Conservation (phyloP, 2,113 vertebrate species). For the Lepus americanus region DNA sequence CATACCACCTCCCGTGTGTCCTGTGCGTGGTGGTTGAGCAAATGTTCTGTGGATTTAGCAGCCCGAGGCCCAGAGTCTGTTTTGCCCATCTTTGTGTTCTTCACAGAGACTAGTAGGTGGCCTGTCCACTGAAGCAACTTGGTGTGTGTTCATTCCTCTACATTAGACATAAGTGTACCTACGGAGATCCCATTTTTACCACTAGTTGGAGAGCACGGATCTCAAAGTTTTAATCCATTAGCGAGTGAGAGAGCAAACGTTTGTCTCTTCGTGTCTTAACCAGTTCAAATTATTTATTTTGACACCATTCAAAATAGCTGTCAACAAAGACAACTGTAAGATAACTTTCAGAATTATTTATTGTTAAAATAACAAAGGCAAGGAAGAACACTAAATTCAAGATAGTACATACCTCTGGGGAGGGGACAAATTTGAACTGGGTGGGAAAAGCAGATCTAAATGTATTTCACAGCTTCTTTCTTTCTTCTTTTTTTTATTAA, state of each 20-base stretch:
- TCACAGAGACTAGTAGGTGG: not conserved
- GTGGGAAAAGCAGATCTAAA: not conserved
- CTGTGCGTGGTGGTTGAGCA: not conserved
- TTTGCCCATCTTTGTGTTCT: not conserved
- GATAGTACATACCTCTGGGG: not conserved
- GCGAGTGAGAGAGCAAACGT: not conserved
- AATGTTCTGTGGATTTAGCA: not conserved
- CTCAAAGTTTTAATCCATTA: constrained; percentile 51
- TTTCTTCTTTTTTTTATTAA: too few species aligned
- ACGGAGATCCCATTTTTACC: constrained; percentile 51
- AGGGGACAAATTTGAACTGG: not conserved
- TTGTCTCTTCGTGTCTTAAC: not conserved
- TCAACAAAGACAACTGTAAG: constrained; percentile 9
- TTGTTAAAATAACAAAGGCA: constrained; percentile 57
- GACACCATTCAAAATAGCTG: constrained; percentile 4
- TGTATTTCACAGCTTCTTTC: not conserved
- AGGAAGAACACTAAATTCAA: not conserved
- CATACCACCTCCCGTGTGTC: not conserved
- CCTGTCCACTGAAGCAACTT: not conserved
- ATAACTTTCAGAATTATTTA: constrained; percentile 19
- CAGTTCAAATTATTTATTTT: constrained; percentile 53
- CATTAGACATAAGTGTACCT: not conserved
- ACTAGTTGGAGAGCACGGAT: constrained; percentile 73
- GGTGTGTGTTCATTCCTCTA: not conserved
- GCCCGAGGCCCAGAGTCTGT: not conserved